Evolutionary conservation across 2,113 vertebrate genomes (phyloP), one percentile per base, ranked within the genome.

Genomic region (Apistogramma diplotaenia): DNA sequence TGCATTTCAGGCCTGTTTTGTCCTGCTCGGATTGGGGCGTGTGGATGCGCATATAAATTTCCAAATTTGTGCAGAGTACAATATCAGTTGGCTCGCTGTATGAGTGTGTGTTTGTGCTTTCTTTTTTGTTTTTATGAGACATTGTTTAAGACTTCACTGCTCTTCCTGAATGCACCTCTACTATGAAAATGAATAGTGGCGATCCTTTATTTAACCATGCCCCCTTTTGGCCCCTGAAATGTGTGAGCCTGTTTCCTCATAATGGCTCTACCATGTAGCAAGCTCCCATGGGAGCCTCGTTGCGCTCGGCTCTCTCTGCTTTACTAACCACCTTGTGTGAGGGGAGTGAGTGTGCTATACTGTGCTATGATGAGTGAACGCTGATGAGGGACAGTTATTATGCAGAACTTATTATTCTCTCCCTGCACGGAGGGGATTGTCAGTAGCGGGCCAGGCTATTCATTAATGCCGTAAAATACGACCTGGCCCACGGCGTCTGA

Each of bases 381-480:
- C 86, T 92, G 93, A 94, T 90, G 89, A 88, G 86, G 85, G 90
- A 85, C 87, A 85, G 90, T 87, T 91, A 92, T 94, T 93, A 94
- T 90, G 88, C 84, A 89, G 82, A 77, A 86, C 86, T 87, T 89
- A 87, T 93, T 90, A 90, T 92, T 89, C 79, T 89, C 76, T 74
- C 74, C 79, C 55, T 79, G 79, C 75, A 83, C 76, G 74, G 58
- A 67, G 79, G 65, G 75, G 86, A 77, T 72, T 88, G 88, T 88
- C 88, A 80, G 81, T n/a, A 46, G 76, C 13, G 23, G 79, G 58
- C 6, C 3, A 56, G 58, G 75, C 86, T 87, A 87, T 92, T 94
- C 88, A 93, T 94, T 94, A 94, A 91, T 86, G 82, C 74, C 62
- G 73, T 92, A 85, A 94, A 93, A 93, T 90, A 92, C 85, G 78